Evolutionary conservation across 2,888 invertebrate species (phyloP).

Genomic region (Metopia argyrocephala): DNA sequence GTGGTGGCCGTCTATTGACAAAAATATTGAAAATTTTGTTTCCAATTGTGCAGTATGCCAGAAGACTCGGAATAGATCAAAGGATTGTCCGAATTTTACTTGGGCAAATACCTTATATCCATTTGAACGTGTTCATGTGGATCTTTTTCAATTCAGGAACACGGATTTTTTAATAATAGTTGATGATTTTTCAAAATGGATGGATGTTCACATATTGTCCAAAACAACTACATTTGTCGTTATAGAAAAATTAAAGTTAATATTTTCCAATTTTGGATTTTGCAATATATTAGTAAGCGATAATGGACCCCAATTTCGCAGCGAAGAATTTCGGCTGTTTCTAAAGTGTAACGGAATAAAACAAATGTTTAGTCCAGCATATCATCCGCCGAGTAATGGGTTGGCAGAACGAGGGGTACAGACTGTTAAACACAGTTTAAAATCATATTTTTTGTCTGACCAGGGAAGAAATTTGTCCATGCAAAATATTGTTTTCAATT

Average conservation of each 20-base stretch:
- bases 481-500: too few relatives aligned
- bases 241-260: slow-evolving; percentile 47
- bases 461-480: too few relatives aligned
- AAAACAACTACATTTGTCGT: slow-evolving; percentile 25
- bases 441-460: too few relatives aligned
- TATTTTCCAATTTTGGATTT: slow-evolving; percentile 51
- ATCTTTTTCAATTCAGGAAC: too few relatives aligned
- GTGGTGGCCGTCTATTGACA: slow-evolving; percentile 52
- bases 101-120: slow-evolving; percentile 43
- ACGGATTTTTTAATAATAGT: slow-evolving; percentile 37
- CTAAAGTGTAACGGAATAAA: too few relatives aligned
- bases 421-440: too few relatives aligned
- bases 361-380: too few relatives aligned
- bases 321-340: slow-evolving; percentile 44
- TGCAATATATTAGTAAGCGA: slow-evolving; percentile 44
- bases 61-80: slow-evolving; percentile 5
- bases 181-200: slow-evolving; percentile 54
- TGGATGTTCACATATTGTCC: slow-evolving; percentile 39
- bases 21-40: slow-evolving; percentile 35
- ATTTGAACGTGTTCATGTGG: too few relatives aligned
- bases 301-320: slow-evolving; percentile 51
- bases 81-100: slow-evolving; percentile 41
- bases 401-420: too few relatives aligned
- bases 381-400: too few relatives aligned
- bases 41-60: slow-evolving; percentile 6